phyloP scores from a whole-genome alignment of 2,888 invertebrate genomes.

The Octonoba sinensis region DNA sequence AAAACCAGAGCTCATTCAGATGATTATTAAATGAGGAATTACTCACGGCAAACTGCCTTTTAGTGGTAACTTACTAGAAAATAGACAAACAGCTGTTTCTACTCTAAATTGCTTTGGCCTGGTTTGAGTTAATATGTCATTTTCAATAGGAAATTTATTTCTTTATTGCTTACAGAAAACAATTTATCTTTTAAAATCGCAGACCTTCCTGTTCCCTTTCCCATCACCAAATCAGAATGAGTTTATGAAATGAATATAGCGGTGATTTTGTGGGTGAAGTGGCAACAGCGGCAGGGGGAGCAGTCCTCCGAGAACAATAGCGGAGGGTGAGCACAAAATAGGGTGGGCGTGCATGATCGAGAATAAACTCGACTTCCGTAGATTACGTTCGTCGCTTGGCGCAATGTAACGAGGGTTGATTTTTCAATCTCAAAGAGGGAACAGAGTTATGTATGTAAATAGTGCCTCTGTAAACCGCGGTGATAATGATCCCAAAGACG shows the following conservation, averaged over 20 bases:
- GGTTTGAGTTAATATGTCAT: too few relatives aligned
- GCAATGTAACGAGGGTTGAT: conserved; percentile 26
- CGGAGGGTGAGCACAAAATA: neutral
- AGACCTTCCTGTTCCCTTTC: too few relatives aligned
- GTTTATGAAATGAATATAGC: conserved; percentile 8
- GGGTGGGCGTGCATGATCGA: neutral
- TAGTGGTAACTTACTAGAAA: too few relatives aligned
- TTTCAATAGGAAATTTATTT: too few relatives aligned
- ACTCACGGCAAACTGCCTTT: too few relatives aligned
- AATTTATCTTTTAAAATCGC: too few relatives aligned
- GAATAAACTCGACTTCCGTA: conserved; percentile 52
- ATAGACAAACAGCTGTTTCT: too few relatives aligned
- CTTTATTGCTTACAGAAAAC: too few relatives aligned
- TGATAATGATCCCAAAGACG: conserved; percentile 55
- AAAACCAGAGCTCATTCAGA: too few relatives aligned
- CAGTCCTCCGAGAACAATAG: neutral
- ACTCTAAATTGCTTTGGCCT: too few relatives aligned
- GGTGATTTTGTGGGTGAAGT: conserved; percentile 5
- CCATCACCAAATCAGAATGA: neutral
- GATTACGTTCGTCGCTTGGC: conserved; percentile 44
- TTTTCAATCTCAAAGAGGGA: conserved; percentile 15
- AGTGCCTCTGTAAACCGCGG: conserved; percentile 25
- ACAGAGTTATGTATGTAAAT: conserved; percentile 40
- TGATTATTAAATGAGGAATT: too few relatives aligned
- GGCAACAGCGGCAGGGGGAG: neutral